These are phyloP conservation scores for Sclerurus mexicanus DNA, from an alignment of 2,113 vertebrate genomes.

Conservation along the genomic window DNA sequence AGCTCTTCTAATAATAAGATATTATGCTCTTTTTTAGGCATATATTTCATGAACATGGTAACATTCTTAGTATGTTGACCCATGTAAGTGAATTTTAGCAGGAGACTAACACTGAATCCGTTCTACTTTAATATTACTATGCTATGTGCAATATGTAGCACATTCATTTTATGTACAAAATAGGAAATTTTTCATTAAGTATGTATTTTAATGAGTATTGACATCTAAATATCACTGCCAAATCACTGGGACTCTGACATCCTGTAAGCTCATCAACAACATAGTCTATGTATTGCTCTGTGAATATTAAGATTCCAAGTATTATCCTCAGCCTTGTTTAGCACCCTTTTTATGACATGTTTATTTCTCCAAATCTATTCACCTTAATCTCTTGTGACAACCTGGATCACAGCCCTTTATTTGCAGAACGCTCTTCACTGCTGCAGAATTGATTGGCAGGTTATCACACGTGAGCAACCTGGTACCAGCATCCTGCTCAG, in stretches of 20 bases:
- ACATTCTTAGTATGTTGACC: neutral
- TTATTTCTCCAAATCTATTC: constrained; percentile 16
- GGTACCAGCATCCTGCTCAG: neutral
- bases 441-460: neutral
- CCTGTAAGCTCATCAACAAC: neutral
- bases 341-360: neutral
- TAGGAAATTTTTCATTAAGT: neutral
- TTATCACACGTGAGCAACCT: neutral
- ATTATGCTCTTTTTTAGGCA: neutral
- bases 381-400: constrained; percentile 18
- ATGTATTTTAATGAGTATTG: neutral
- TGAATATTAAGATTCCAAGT: neutral
- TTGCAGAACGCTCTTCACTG: neutral
- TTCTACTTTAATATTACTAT: neutral
- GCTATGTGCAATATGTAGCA: neutral
- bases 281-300: neutral
- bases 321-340: neutral
- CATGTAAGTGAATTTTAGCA: neutral
- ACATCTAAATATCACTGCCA: neutral
- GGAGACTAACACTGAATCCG: neutral
- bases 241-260: neutral
- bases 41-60: neutral
- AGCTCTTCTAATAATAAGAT: neutral
- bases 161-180: neutral
- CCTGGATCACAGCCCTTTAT: neutral